phyloP scores from a whole-genome alignment of 2,113 vertebrate species.

The Myrmophylax atrothorax region DNA sequence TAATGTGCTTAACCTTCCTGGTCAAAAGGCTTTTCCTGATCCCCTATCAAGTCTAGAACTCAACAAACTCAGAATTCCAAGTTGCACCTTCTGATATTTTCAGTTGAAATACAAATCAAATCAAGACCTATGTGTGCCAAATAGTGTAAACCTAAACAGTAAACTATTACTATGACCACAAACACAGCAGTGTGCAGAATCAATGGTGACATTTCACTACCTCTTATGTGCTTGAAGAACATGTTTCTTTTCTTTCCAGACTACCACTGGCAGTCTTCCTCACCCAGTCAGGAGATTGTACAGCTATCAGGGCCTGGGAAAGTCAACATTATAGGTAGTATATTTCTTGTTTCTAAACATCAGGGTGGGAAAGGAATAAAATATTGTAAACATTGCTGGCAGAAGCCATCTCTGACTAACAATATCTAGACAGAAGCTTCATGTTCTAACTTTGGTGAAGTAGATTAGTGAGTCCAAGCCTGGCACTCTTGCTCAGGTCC shows the following conservation, averaged over 20 bases:
- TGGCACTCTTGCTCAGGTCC: not conserved
- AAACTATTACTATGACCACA: not conserved
- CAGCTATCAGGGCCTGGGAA: not conserved
- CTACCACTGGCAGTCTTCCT: not conserved
- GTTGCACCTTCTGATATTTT: not conserved
- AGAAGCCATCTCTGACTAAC: not conserved
- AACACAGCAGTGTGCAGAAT: not conserved
- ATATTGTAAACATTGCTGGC: not conserved
- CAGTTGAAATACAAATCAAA: not conserved
- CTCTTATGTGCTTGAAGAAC: not conserved
- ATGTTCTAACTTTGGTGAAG: not conserved
- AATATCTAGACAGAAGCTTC: not conserved
- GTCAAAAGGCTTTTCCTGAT: not conserved
- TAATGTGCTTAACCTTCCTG: not conserved
- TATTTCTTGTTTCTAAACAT: not conserved
- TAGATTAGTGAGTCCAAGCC: not conserved
- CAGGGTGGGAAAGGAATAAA: not conserved
- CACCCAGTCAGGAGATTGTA: not conserved
- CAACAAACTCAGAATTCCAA: not conserved
- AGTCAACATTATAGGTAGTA: not conserved
- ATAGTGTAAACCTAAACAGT: not conserved
- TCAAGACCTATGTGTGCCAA: rapidly evolving
- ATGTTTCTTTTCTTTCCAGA: not conserved
- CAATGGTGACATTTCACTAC: not conserved
- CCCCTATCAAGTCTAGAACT: not conserved